phyloP scores from a whole-genome alignment of 2,113 vertebrate genomes.

The Limanda limanda region DNA sequence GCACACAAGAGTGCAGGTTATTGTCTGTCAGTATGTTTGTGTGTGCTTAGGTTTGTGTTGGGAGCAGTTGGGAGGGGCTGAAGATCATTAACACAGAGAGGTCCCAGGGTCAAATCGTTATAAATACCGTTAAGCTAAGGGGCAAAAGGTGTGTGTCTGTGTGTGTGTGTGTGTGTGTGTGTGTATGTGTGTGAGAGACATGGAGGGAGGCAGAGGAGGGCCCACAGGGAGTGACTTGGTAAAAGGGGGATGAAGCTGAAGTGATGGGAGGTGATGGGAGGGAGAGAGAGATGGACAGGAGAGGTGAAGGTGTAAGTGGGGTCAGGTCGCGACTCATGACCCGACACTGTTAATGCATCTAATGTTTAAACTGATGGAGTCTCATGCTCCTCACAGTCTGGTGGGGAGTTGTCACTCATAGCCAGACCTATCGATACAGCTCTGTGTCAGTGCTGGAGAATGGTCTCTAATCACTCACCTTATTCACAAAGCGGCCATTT shows the following conservation, averaged over 20 bases:
- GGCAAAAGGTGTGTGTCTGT: constrained; percentile 44
- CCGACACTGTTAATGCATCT: constrained; percentile 73
- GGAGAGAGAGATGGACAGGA: constrained; percentile 41
- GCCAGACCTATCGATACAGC: not conserved
- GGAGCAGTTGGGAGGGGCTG: constrained; percentile 39
- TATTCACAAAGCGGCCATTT: no score
- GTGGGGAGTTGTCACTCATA: not conserved
- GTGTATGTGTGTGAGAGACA: constrained; percentile 22
- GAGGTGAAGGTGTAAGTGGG: constrained; percentile 75
- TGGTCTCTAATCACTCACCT: not conserved
- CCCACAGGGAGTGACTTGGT: constrained; percentile 63
- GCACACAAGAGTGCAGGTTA: constrained; percentile 25
- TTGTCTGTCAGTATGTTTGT: constrained; percentile 46
- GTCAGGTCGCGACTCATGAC: constrained; percentile 76
- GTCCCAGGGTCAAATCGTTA: constrained; percentile 78
- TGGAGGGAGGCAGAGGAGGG: not conserved
- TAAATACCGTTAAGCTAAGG: constrained; percentile 74
- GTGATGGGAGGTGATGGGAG: constrained; percentile 23
- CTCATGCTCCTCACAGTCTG: constrained; percentile 31
- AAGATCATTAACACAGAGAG: constrained; percentile 73
- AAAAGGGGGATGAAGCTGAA: constrained; percentile 57
- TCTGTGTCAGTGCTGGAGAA: not conserved
- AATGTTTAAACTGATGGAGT: constrained; percentile 72
- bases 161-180: not conserved
- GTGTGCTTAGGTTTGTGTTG: constrained; percentile 42